Evolutionary conservation across 1,140 invertebrate species (phyloP), one percentile per base, ranked within the genome.

Genomic region (Mylabris phalerata): DNA sequence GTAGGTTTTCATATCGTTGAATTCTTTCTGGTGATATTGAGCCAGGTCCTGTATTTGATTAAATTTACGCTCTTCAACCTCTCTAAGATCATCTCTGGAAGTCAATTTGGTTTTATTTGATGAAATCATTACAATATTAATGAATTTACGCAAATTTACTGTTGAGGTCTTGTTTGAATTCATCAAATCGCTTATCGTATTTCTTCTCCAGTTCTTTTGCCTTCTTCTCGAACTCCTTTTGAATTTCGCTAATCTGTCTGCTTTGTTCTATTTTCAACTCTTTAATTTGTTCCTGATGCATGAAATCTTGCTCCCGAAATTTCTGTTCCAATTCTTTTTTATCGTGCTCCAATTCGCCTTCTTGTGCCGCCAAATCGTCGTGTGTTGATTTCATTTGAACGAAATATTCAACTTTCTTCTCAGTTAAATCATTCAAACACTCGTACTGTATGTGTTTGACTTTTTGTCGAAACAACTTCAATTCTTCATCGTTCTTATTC

Each of bases 391-490:
- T 90, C 4, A 92, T 72, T 7, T 84, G 80, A 0, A 90, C 86
- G 73, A 88, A 80, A 27, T 84, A 83, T 67, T 92, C 86, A 6
- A 88, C 85, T 73, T 89, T 86, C 19, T 86, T 76, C 68, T 90
- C 86, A 0, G 89, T 85, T 44, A 91, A 79, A 67, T 88, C 86
- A 39, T 85, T 88, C 71, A 94, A 89, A 69, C 95, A 92, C 70
- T 95, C 92, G 73, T 93, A 94, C 74, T 94, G 84, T 24, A 95
- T 76, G 75, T 94, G 91, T 69, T 95, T 95, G 9, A 95, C 88
- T 82, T 93, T 94, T 72, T 95, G 91, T 75, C 93, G 93, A 62
- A 90, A 90, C 44, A 90, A 84, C 78, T 92, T 92, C 9, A 94
- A 79, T 69, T 95, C 87, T 13, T 84, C 83, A 69, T 95, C 89